Conservation (phyloP, 2,888 invertebrate species). For the Brachynemurus nebulosus region DNA sequence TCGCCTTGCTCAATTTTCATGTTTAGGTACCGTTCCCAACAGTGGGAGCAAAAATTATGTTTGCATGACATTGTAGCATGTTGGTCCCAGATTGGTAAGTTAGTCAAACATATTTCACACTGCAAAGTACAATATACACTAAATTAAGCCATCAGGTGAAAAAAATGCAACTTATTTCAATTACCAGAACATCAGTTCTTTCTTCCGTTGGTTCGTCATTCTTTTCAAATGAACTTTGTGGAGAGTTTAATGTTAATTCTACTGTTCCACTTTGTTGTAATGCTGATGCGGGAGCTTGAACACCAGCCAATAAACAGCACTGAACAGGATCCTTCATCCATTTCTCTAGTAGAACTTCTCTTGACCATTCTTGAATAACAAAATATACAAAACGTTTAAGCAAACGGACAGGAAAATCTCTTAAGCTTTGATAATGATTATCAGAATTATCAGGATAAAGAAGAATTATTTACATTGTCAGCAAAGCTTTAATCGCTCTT, state of each 20-base stretch:
- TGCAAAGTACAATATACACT: slow-evolving; percentile 23
- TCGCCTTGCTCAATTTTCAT: slow-evolving; percentile 51
- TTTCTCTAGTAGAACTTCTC: slow-evolving; percentile 46
- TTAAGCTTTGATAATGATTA: too few relatives aligned
- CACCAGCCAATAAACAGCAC: slow-evolving; percentile 50
- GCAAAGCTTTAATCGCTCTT: too few relatives aligned
- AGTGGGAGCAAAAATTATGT: slow-evolving; percentile 46
- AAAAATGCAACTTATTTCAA: not conserved
- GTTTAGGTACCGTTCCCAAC: slow-evolving; percentile 52
- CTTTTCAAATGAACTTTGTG: not conserved
- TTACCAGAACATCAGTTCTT: slow-evolving; percentile 5
- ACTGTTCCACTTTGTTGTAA: slow-evolving; percentile 29
- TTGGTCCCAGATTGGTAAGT: slow-evolving; percentile 34
- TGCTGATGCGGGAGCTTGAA: slow-evolving; percentile 43
- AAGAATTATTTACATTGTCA: too few relatives aligned
- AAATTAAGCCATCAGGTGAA: not conserved
- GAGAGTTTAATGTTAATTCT: slow-evolving; percentile 27
- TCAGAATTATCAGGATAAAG: too few relatives aligned
- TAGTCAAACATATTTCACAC: slow-evolving; percentile 46
- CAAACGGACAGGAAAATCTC: too few relatives aligned
- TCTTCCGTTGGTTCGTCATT: slow-evolving; percentile 3
- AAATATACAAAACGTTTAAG: not conserved
- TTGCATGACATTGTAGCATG: slow-evolving; percentile 43
- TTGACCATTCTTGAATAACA: slow-evolving; percentile 45
- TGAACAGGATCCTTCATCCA: slow-evolving; percentile 52